phyloP scores from a whole-genome alignment of 1,140 invertebrate species.

The Caenorhabditis latens region DNA sequence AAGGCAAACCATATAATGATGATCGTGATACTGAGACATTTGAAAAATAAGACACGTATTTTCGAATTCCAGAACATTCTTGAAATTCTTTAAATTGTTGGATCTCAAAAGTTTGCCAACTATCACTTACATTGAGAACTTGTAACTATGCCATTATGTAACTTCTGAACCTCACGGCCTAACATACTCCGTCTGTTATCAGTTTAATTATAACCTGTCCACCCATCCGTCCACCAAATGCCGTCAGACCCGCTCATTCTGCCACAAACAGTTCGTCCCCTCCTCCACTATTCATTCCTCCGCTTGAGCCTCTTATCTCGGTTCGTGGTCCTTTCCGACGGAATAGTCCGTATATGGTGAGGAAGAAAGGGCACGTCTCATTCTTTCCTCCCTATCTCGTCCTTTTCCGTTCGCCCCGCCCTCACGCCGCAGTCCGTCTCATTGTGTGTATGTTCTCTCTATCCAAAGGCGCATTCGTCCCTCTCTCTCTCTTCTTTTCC shows the following conservation, averaged over 20 bases:
- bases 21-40: too few species aligned
- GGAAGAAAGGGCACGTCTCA: not conserved
- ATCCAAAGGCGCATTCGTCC: constrained; percentile 35
- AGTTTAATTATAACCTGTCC: constrained; percentile 36
- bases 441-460: constrained; percentile 42
- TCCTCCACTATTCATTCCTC: not conserved
- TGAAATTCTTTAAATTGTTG: too few species aligned
- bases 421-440: constrained; percentile 24
- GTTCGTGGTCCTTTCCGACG: not conserved
- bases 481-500: not conserved
- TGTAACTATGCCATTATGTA: not conserved
- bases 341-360: constrained; percentile 44
- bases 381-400: not conserved
- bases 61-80: too few species aligned
- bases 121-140: too few species aligned
- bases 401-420: constrained; percentile 32
- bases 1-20: too few species aligned
- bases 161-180: not conserved
- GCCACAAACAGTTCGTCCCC: not conserved
- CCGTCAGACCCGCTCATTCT: constrained; percentile 1
- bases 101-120: too few species aligned
- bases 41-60: too few species aligned
- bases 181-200: not conserved
- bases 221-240: constrained; percentile 44
- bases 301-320: constrained; percentile 43